phyloP scores from a whole-genome alignment of 2,797 vertebrate genomes.

The Echeneis naucrates region DNA sequence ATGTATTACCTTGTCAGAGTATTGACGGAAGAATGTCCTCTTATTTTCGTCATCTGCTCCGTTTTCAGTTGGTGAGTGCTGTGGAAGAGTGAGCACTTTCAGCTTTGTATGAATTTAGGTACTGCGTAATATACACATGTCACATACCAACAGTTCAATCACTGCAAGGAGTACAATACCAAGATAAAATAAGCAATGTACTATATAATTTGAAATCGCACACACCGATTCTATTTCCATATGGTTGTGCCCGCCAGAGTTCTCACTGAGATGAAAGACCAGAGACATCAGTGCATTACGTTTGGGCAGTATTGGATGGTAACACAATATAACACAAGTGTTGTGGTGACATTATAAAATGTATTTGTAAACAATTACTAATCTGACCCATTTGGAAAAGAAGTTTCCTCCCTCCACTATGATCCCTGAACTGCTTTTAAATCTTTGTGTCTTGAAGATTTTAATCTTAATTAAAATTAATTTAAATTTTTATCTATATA shows the following conservation, averaged over 20 bases:
- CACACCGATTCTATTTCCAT: conserved; percentile 34
- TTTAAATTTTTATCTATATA: no score
- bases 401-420: no score
- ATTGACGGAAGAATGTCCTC: conserved; percentile 57
- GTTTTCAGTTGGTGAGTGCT: conserved; percentile 5
- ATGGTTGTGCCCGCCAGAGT: conserved; percentile 23
- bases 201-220: not conserved
- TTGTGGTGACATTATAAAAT: no score
- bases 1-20: conserved; percentile 73
- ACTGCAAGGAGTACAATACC: fast-evolving
- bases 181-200: not conserved
- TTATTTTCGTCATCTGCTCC: conserved; percentile 8
- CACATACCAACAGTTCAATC: not conserved
- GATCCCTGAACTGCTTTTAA: no score
- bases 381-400: no score
- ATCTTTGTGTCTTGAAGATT: no score
- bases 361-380: no score
- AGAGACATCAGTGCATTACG: not conserved
- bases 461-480: no score
- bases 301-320: not conserved
- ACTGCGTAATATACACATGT: not conserved
- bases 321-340: not conserved
- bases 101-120: not conserved
- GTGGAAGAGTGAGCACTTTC: conserved; percentile 4
- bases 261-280: conserved; percentile 58